Evolutionary conservation across 2,888 invertebrate genomes (phyloP).

Genomic region (Corbicula japonica): DNA sequence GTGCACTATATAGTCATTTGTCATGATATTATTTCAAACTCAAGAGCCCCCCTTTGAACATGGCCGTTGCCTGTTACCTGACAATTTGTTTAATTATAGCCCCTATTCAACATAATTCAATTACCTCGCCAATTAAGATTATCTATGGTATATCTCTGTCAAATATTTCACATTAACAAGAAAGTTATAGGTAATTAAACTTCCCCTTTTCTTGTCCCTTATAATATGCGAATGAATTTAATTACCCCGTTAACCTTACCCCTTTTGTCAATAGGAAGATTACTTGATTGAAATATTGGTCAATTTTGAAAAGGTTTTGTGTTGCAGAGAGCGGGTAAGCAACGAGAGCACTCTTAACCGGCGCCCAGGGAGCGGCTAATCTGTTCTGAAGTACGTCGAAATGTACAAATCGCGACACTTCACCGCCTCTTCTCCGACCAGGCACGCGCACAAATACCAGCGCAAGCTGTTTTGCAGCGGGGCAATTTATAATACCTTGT

Average conservation of each 20-base stretch:
- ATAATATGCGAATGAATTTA: constrained; percentile 23
- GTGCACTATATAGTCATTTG: too few species aligned
- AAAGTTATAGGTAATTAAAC: constrained; percentile 32
- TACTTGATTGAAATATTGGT: constrained; percentile 33
- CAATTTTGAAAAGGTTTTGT: constrained; percentile 31
- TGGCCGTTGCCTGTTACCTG: too few species aligned
- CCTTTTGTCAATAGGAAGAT: constrained; percentile 28
- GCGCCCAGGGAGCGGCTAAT: constrained; percentile 22
- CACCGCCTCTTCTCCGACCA: not conserved
- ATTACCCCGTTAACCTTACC: constrained; percentile 36
- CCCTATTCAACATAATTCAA: constrained; percentile 28
- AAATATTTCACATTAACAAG: constrained; percentile 41
- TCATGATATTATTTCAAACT: too few species aligned
- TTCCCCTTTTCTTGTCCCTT: constrained; percentile 14
- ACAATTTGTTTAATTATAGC: constrained; percentile 28
- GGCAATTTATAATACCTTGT: not conserved
- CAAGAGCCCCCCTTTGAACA: too few species aligned
- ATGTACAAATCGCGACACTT: constrained; percentile 3
- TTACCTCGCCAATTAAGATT: constrained; percentile 36
- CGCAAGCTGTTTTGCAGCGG: not conserved
- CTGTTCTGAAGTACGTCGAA: constrained; percentile 9
- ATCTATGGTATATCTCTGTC: constrained; percentile 31
- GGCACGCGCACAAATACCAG: constrained; percentile 7
- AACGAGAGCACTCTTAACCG: constrained; percentile 3
- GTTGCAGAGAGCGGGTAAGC: constrained; percentile 15